phyloP scores from a whole-genome alignment of 2,797 vertebrate species.

The Tangara arthus region DNA sequence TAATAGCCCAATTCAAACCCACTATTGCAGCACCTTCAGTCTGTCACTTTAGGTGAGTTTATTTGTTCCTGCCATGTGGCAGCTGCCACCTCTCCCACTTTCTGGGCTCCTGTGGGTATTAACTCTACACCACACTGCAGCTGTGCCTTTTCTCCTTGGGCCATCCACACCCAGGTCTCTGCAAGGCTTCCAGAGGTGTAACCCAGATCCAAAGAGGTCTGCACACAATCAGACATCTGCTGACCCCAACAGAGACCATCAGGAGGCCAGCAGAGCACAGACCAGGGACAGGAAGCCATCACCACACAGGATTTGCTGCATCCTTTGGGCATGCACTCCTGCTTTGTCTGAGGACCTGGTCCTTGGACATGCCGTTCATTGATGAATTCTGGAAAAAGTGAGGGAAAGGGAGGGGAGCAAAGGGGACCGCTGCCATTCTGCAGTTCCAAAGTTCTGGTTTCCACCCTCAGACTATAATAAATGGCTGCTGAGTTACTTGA shows the following conservation, averaged over 20 bases:
- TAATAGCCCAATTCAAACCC: background rate
- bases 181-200: background rate
- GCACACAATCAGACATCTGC: background rate
- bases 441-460: constrained; percentile 2
- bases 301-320: background rate
- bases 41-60: background rate
- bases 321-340: background rate
- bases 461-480: constrained; percentile 13
- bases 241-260: background rate
- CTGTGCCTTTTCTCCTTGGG: background rate
- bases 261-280: background rate
- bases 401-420: background rate
- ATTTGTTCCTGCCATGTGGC: background rate
- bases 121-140: background rate
- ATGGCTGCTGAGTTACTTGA: constrained; percentile 45
- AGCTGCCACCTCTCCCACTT: background rate
- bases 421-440: background rate
- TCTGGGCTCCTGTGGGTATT: background rate
- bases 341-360: background rate
- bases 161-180: background rate
- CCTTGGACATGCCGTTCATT: background rate
- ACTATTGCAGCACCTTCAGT: background rate
- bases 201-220: background rate
- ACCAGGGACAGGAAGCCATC: background rate
- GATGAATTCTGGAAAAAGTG: background rate